A percentile compares a stretch with the other conserved stretches of the same genome.
These are phyloP conservation scores for Bicyclus anynana DNA, from an alignment of 1,140 invertebrate species.

Conservation along the genomic window DNA sequence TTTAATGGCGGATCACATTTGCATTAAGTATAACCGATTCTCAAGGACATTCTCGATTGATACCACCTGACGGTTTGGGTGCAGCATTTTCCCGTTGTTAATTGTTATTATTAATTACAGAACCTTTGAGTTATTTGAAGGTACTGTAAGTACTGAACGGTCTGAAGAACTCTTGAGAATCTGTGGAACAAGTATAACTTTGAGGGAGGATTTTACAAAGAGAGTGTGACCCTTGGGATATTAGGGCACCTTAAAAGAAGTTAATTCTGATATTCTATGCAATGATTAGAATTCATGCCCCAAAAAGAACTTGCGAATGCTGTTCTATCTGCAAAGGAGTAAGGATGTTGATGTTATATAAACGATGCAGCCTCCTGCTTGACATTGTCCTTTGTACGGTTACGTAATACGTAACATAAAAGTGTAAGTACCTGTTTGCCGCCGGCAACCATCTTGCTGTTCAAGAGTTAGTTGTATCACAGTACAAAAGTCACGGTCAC, in stretches of 20 bases:
- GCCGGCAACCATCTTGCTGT: conserved; percentile 65
- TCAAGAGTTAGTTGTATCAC: conserved; percentile 35
- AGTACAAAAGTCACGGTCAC: conserved; percentile 55
- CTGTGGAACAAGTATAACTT: too few species aligned
- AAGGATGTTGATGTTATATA: conserved; percentile 4
- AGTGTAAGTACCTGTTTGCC: conserved; percentile 62
- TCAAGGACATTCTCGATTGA: neutral
- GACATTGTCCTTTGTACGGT: conserved; percentile 17
- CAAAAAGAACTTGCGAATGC: too few species aligned
- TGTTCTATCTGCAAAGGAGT: neutral
- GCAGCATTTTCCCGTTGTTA: neutral
- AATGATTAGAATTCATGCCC: too few species aligned
- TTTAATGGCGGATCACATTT: conserved; percentile 11
- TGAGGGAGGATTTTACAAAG: too few species aligned
- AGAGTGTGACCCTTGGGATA: too few species aligned
- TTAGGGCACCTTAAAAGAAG: too few species aligned
- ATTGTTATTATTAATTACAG: too few species aligned
- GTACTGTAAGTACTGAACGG: too few species aligned
- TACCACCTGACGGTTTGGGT: neutral
- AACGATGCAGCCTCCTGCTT: neutral
- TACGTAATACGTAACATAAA: conserved; percentile 36
- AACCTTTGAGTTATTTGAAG: too few species aligned
- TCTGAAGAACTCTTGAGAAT: too few species aligned
- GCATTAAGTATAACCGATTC: neutral
- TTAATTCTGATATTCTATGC: too few species aligned